Conservation (phyloP, 1,140 invertebrate genomes). For the Ptiloglossa arizonensis region DNA sequence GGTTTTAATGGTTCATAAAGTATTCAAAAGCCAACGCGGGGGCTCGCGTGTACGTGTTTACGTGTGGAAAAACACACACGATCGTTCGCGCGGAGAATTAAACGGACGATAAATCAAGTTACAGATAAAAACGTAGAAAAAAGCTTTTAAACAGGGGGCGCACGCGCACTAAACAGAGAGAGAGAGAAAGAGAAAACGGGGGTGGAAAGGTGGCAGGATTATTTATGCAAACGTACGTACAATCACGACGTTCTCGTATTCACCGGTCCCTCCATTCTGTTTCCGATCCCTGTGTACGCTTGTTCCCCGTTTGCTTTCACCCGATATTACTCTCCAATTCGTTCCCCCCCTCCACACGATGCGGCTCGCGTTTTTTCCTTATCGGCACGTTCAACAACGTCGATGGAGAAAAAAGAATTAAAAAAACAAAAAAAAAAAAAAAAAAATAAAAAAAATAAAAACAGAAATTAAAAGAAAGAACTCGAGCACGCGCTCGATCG, state of each 20-base stretch:
- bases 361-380: background rate
- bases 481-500: background rate
- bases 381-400: background rate
- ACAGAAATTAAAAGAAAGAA: background rate
- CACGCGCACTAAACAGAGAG: background rate
- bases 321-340: conserved; percentile 10
- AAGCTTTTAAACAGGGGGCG: background rate
- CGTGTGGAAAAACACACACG: background rate
- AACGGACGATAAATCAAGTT: conserved; percentile 22
- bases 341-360: background rate
- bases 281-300: background rate
- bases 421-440: background rate
- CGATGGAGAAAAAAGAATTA: background rate
- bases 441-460: background rate
- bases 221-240: conserved; percentile 36
- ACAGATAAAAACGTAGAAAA: conserved; percentile 18
- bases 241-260: background rate
- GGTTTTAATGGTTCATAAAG: conserved; percentile 30
- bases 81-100: conserved; percentile 13
- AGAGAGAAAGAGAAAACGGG: background rate
- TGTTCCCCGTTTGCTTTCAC: conserved; percentile 6
- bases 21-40: background rate
- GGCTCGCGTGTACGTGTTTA: background rate
- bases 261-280: background rate
- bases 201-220: background rate